These are phyloP conservation scores for Apamea monoglypha DNA, from an alignment of 2,888 invertebrate genomes.

Conservation along the genomic window DNA sequence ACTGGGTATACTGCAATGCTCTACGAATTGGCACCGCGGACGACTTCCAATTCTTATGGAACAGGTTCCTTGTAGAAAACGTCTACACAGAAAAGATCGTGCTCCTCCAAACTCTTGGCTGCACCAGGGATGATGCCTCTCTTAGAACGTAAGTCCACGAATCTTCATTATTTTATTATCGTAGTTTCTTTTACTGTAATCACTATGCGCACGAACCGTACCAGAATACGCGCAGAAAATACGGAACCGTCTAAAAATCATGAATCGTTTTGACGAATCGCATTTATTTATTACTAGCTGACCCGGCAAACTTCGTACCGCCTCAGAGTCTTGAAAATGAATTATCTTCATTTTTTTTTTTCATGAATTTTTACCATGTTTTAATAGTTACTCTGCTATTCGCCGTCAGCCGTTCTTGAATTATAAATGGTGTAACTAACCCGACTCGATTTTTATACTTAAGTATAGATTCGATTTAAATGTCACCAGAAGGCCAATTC, in stretches of 20 bases:
- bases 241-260: background rate
- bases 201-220: background rate
- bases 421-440: no score
- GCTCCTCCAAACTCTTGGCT: conserved; percentile 92
- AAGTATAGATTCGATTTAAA: background rate
- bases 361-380: no score
- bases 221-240: background rate
- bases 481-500: background rate
- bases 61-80: conserved; percentile 89
- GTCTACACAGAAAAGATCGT: conserved; percentile 93
- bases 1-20: conserved; percentile 94
- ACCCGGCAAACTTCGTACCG: no score
- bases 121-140: conserved; percentile 89
- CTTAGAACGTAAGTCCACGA: conserved; percentile 84
- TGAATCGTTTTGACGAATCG: background rate
- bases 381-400: no score
- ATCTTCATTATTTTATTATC: background rate
- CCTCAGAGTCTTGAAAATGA: no score
- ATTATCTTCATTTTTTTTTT: no score
- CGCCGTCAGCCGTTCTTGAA: no score
- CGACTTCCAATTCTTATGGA: conserved; percentile 92
- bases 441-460: no score
- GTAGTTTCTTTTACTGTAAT: background rate
- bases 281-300: background rate
- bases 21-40: conserved; percentile 91